Conservation (phyloP, 2,113 vertebrate species). For the Tylochromis polylepis region DNA sequence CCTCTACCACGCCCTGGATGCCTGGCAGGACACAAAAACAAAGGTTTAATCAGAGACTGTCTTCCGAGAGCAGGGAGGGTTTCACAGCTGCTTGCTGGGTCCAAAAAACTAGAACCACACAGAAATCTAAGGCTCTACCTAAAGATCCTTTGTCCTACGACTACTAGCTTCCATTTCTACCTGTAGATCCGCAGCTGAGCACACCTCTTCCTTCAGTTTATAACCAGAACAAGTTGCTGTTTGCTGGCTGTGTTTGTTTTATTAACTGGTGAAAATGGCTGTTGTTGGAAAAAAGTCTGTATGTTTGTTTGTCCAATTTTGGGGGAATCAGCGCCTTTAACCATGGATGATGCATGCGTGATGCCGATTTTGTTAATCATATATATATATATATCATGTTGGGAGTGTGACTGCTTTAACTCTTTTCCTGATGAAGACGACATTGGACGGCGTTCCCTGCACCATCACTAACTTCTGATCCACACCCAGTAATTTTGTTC, state of each 20-base stretch:
- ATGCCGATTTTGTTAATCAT: neutral
- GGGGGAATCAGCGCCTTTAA: neutral
- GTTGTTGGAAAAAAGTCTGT: neutral
- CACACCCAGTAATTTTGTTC: neutral
- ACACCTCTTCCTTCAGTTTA: neutral
- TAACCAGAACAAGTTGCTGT: neutral
- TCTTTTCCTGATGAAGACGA: neutral
- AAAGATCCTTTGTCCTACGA: accelerated
- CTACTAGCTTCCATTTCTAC: accelerated
- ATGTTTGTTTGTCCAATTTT: neutral
- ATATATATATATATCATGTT: neutral
- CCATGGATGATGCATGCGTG: neutral
- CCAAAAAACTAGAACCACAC: neutral
- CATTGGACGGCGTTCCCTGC: accelerated
- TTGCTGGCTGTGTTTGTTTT: neutral
- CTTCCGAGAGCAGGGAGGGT: neutral
- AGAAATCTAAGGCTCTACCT: neutral
- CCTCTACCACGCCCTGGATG: slow-evolving; percentile 95
- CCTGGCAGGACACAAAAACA: slow-evolving; percentile 62
- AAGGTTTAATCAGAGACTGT: neutral
- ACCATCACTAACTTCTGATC: neutral
- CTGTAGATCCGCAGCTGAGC: neutral
- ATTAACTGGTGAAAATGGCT: neutral
- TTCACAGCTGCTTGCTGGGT: neutral
- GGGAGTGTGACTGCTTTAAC: neutral